Conservation (phyloP, 2,113 vertebrate genomes). For the Rhagologus leucostigma region DNA sequence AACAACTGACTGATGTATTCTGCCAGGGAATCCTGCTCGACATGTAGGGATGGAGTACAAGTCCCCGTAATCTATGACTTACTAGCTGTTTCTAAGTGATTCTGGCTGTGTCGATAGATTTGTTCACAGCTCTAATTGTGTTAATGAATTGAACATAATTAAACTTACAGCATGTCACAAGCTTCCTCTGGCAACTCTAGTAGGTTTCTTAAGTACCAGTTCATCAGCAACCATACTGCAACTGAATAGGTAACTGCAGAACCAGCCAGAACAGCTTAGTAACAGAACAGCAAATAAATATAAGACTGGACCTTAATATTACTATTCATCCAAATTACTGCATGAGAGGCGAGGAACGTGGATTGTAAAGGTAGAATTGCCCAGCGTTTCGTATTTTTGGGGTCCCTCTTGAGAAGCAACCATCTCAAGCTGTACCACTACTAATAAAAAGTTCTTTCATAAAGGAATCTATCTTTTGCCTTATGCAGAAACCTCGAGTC, state of each 20-base stretch:
- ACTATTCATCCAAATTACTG: background rate
- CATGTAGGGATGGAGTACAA: conserved; percentile 12
- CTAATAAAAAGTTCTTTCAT: background rate
- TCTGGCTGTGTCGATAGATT: conserved; percentile 75
- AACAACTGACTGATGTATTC: conserved; percentile 20
- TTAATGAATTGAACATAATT: conserved; percentile 81
- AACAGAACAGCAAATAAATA: background rate
- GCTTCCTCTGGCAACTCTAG: conserved; percentile 69
- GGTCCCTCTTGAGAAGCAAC: background rate
- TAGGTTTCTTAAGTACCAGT: conserved; percentile 56
- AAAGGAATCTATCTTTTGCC: background rate
- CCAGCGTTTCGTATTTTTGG: background rate
- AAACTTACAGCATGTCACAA: conserved; percentile 71
- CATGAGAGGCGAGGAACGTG: background rate
- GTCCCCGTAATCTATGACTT: conserved; percentile 63
- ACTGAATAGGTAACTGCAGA: background rate
- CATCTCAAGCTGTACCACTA: background rate
- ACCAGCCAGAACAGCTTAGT: background rate
- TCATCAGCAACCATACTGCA: background rate
- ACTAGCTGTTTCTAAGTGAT: conserved; percentile 70
- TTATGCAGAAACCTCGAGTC: background rate
- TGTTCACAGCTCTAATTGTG: conserved; percentile 76
- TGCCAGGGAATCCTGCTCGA: conserved; percentile 6
- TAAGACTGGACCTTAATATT: background rate
- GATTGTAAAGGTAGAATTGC: background rate